Percentiles rank a stretch among this genome's conserved stretches.
phyloP scores from a whole-genome alignment of 2,113 vertebrate species.

The Zingel zingel region DNA sequence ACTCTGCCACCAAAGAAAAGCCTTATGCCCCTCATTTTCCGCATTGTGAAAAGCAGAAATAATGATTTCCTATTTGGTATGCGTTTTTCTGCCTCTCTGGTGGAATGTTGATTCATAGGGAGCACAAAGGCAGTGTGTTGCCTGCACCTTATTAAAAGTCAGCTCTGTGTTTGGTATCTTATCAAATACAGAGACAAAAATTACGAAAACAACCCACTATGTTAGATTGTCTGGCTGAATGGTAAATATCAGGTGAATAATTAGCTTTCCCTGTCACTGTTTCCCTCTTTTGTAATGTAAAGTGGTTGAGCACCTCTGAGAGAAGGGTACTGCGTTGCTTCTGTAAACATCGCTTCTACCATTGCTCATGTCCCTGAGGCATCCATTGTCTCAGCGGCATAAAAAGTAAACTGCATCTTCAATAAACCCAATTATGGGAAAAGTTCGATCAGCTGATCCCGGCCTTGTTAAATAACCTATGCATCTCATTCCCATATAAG shows the following conservation, averaged over 20 bases:
- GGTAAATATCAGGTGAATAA: constrained; percentile 83
- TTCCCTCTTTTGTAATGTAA: constrained; percentile 80
- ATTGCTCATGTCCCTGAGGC: constrained; percentile 53
- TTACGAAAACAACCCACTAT: constrained; percentile 69
- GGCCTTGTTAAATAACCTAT: constrained; percentile 45
- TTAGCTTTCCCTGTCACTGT: constrained; percentile 70
- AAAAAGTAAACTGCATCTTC: constrained; percentile 61
- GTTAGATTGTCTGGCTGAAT: constrained; percentile 73
- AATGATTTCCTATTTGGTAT: constrained; percentile 82
- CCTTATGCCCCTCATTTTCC: constrained; percentile 71
- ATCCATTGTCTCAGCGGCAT: constrained; percentile 47
- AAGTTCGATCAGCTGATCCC: constrained; percentile 57
- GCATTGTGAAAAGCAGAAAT: constrained; percentile 76
- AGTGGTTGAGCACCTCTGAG: constrained; percentile 74
- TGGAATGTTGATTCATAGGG: constrained; percentile 63
- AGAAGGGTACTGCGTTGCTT: constrained; percentile 53
- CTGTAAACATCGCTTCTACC: constrained; percentile 74
- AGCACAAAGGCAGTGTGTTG: constrained; percentile 58
- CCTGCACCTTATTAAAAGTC: constrained; percentile 75
- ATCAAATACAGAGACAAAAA: constrained; percentile 68
- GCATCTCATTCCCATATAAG: constrained; percentile 20
- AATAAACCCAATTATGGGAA: constrained; percentile 64
- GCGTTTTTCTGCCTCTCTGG: constrained; percentile 64
- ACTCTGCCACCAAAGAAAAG: constrained; percentile 64
- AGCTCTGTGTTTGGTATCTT: constrained; percentile 64